Evolutionary conservation across 2,797 vertebrate species (phyloP).

Genomic region (Spinus pinus): DNA sequence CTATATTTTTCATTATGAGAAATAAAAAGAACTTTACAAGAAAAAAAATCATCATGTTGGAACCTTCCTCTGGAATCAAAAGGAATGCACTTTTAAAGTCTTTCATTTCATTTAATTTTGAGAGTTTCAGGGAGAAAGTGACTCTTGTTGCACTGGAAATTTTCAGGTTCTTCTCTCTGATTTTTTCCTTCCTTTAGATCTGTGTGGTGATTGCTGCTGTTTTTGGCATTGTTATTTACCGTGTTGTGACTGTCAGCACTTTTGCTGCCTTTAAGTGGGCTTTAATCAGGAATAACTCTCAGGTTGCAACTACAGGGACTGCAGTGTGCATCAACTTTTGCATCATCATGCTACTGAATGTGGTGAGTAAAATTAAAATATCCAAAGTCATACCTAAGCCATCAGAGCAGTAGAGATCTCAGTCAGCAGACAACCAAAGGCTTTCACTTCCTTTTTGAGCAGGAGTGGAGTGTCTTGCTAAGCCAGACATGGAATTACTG

Average conservation of each 20-base stretch:
- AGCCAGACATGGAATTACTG: not conserved
- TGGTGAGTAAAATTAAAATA: conserved; percentile 77
- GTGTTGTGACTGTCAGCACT: conserved; percentile 93
- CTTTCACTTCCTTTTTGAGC: not conserved
- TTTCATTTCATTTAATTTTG: not conserved
- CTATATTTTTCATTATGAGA: not conserved
- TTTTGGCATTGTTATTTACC: conserved; percentile 93
- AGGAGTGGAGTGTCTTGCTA: not conserved
- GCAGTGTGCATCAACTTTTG: conserved; percentile 96
- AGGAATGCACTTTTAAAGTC: not conserved
- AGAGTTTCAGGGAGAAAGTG: not conserved
- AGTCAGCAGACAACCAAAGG: not conserved
- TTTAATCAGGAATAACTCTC: conserved; percentile 94
- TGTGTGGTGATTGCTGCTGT: conserved; percentile 93
- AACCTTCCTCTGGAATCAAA: not conserved
- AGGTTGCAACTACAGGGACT: conserved; percentile 92
- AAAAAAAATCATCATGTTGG: not conserved
- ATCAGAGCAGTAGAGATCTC: not conserved
- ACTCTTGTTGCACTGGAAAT: not conserved
- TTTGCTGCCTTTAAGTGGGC: conserved; percentile 95
- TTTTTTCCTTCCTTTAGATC: conserved; percentile 75
- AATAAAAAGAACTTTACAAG: not conserved
- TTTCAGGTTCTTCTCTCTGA: not conserved
- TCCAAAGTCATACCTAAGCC: not conserved
- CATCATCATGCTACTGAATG: conserved; percentile 92